These are phyloP conservation scores for Rhinogobius similis DNA, from an alignment of 2,113 vertebrate genomes.

Conservation along the genomic window DNA sequence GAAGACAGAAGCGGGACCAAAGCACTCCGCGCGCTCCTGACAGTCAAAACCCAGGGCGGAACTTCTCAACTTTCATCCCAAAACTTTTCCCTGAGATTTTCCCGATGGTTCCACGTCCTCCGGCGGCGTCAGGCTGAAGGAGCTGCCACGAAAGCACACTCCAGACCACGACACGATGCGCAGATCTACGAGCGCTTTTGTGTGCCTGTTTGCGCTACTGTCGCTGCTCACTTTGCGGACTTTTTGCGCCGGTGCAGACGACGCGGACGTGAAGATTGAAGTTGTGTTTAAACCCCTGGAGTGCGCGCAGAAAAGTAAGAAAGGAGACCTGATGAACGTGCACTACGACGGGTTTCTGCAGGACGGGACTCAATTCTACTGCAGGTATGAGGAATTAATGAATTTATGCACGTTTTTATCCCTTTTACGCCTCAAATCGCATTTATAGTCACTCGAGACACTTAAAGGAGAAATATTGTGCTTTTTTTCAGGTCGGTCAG, in stretches of 20 bases:
- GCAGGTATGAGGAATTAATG: background rate
- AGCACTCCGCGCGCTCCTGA: background rate
- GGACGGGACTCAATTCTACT: background rate
- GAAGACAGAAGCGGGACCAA: background rate
- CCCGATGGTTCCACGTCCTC: background rate
- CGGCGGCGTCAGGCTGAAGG: background rate
- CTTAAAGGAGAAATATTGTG: too few species aligned
- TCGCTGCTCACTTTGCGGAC: background rate
- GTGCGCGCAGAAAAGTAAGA: background rate
- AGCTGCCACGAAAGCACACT: slow-evolving; percentile 3
- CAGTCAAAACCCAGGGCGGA: background rate
- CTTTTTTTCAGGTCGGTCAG: too few species aligned
- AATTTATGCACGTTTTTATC: background rate
- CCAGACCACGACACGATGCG: background rate
- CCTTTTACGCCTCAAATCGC: background rate
- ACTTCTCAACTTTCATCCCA: background rate
- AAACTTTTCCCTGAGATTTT: background rate
- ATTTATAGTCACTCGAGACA: too few species aligned
- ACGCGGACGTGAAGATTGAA: background rate
- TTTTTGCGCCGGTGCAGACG: background rate
- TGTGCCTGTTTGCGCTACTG: background rate
- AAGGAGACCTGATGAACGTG: slow-evolving; percentile 11
- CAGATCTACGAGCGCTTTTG: background rate
- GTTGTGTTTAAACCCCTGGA: background rate
- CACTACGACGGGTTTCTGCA: background rate